phyloP scores from a whole-genome alignment of 2,113 vertebrate genomes.

The Apus apus region DNA sequence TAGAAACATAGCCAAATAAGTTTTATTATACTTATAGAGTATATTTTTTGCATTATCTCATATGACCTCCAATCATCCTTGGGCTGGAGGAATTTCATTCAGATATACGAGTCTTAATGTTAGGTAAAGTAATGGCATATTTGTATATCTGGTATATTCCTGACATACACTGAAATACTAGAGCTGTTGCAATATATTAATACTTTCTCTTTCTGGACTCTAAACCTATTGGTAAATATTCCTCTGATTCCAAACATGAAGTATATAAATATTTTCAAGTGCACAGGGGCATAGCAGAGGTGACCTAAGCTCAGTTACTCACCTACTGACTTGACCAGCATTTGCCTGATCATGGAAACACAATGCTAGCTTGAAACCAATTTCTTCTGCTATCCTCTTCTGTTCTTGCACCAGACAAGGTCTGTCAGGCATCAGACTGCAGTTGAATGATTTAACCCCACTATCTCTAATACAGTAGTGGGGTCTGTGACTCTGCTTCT shows the following conservation, averaged over 20 bases:
- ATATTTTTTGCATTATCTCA: not conserved
- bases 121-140: not conserved
- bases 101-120: not conserved
- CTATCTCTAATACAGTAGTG: not conserved
- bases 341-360: not conserved
- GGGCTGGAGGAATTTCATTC: not conserved
- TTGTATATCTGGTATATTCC: no score
- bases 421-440: not conserved
- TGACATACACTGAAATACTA: not conserved
- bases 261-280: not conserved
- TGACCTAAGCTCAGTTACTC: not conserved
- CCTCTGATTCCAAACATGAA: not conserved
- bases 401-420: not conserved
- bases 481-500: not conserved
- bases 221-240: not conserved
- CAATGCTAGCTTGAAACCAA: not conserved
- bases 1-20: not conserved
- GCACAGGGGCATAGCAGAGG: not conserved
- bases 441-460: not conserved
- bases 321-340: fast-evolving
- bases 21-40: not conserved
- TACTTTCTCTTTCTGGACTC: not conserved
- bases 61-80: not conserved
- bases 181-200: not conserved
- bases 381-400: not conserved